Base-by-base conservation (phyloP, 2,888 invertebrate species). In the Phaonia tiefii region DNA sequence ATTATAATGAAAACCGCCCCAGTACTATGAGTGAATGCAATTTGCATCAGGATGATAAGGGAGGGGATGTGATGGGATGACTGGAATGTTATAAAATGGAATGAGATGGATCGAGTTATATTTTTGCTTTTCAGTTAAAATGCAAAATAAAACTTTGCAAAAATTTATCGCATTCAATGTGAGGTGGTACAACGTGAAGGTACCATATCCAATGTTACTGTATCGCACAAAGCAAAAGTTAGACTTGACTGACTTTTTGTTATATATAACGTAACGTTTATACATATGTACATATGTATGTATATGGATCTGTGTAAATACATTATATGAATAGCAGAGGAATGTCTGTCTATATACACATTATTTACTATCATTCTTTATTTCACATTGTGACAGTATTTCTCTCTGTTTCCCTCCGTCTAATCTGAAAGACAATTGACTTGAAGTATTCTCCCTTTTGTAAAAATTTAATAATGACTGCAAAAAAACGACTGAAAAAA, bases 91-190 rank as follows among this genome's bases (percentile, higher is more conserved):
- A 31, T 31, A 31, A 5, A 31, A 31, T 37, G 11, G 39, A 39
- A 20, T 17, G 17, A 11, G 26, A 26, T 58, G 58, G 15, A 58
- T 60, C 31, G 39, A 37, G n/a, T 51, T 54, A 31, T 54, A 5
- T n/a, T 22, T 11, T 54, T 3, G 51, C 20, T 10, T 54, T 54
- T 22, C 22, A 25, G 22, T 54, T 25, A 54, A 54, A 54, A 54
- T 54, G 54, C 54, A 22, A 54, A 54, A 54, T 25, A 13, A 54
- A 25, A 54, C 54, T 54, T 54, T 54, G 54, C 22, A 54, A 54
- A 22, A 54, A 7, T 20, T 17, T 49, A 49, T 46, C 4, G 15
- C 15, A 46, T 15, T 17, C 8, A 46, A 5, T 46, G 46, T 15
- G 2, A 46, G 1, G 15, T 31, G 31, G 4, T 8, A 8, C 51